These are phyloP conservation scores for Helarctos malayanus DNA, from an alignment of 2,797 vertebrate genomes.

Conservation along the genomic window DNA sequence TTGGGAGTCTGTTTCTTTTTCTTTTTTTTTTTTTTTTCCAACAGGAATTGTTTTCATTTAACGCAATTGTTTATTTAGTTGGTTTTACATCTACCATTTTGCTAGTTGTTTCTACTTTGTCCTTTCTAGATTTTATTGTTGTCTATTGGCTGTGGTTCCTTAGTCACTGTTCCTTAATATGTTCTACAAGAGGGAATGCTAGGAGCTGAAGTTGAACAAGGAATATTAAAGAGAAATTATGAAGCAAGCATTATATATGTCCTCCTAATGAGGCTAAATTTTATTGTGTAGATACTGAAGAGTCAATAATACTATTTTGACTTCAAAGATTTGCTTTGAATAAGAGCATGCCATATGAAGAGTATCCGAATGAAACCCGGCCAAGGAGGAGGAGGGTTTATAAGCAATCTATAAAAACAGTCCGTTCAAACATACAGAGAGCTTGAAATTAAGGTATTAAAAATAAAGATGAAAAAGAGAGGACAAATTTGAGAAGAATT, in stretches of 20 bases:
- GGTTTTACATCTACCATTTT: background rate
- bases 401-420: background rate
- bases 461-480: background rate
- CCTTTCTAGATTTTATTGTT: background rate
- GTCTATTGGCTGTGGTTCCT: background rate
- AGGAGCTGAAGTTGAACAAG: background rate
- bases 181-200: background rate
- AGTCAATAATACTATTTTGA: background rate
- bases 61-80: background rate
- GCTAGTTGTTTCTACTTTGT: conserved; percentile 7
- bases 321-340: background rate
- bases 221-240: background rate
- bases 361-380: background rate
- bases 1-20: no score
- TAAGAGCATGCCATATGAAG: background rate
- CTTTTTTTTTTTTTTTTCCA: no score
- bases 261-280: background rate
- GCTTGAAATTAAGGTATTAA: background rate
- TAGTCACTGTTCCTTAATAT: background rate
- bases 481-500: background rate
- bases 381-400: background rate
- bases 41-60: background rate
- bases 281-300: background rate
- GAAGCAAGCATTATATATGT: background rate
- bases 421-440: background rate